A percentile compares a stretch with the other conserved stretches of the same genome.
These are phyloP conservation scores for Pomacea canaliculata DNA, from an alignment of 2,888 invertebrate genomes.

Conservation along the genomic window DNA sequence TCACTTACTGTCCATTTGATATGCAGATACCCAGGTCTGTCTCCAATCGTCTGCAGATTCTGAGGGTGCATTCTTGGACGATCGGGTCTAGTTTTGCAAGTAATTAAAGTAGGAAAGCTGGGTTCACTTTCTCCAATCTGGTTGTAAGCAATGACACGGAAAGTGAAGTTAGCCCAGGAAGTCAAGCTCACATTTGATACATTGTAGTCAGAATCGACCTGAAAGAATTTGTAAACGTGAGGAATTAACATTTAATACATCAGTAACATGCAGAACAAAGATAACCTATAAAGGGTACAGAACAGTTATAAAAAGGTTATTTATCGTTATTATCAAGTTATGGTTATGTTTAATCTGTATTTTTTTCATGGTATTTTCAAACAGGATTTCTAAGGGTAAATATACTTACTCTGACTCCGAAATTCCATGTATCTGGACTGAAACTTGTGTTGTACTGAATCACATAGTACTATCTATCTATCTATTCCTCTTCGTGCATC, in stretches of 20 bases:
- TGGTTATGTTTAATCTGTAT: too few species aligned
- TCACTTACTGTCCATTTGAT: slow-evolving; percentile 68
- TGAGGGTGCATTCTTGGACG: slow-evolving; percentile 54
- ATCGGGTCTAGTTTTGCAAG: slow-evolving; percentile 54
- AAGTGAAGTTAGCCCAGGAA: slow-evolving; percentile 67
- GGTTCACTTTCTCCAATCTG: slow-evolving; percentile 69
- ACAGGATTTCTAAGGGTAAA: too few species aligned
- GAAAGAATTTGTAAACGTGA: too few species aligned
- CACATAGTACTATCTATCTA: slow-evolving; percentile 84
- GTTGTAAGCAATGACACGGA: slow-evolving; percentile 68
- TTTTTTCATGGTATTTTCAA: too few species aligned
- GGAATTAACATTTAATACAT: too few species aligned
- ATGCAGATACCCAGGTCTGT: slow-evolving; percentile 55
- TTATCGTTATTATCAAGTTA: too few species aligned
- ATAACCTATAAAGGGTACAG: too few species aligned
- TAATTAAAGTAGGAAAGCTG: slow-evolving; percentile 56
- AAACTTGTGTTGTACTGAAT: slow-evolving; percentile 95
- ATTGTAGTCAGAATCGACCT: slow-evolving; percentile 51
- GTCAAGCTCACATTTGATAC: slow-evolving; percentile 53
- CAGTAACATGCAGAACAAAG: too few species aligned
- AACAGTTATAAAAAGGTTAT: too few species aligned
- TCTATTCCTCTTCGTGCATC: too few species aligned
- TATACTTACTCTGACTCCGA: slow-evolving; percentile 73
- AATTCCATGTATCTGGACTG: slow-evolving; percentile 92
- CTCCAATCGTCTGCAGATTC: slow-evolving; percentile 65